Percentiles rank a stretch among this genome's conserved stretches.
phyloP scores from a whole-genome alignment of 2,888 invertebrate species.

The Cryptocheilus praepositus region DNA sequence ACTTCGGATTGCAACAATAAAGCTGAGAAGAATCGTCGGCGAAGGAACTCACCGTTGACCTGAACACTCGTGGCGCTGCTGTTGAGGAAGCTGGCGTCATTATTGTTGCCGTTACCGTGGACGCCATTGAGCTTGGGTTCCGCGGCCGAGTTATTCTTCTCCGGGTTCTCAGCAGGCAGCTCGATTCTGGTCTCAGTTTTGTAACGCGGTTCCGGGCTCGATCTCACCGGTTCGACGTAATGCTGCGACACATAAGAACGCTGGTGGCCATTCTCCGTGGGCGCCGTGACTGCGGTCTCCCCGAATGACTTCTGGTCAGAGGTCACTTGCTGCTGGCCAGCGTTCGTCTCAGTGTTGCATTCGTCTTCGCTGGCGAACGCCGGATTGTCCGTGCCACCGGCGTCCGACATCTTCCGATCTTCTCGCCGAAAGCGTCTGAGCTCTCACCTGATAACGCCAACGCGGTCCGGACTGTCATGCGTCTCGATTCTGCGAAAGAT shows the following conservation, averaged over 20 bases:
- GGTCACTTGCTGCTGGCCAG: slow-evolving; percentile 42
- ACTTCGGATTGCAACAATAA: no score
- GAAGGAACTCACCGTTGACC: slow-evolving; percentile 48
- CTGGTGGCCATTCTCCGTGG: slow-evolving; percentile 64
- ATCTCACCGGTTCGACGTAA: slow-evolving; percentile 64
- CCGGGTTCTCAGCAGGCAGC: slow-evolving; percentile 63
- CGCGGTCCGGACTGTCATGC: slow-evolving; percentile 61
- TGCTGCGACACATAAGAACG: slow-evolving; percentile 67
- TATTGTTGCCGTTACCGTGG: slow-evolving; percentile 70
- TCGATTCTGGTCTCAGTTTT: slow-evolving; percentile 70
- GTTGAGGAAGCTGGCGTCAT: slow-evolving; percentile 72
- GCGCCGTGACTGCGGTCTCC: slow-evolving; percentile 39
- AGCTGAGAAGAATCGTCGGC: no score
- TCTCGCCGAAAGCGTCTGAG: slow-evolving; percentile 47
- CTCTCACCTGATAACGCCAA: slow-evolving; percentile 50
- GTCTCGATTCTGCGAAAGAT: slow-evolving; percentile 56
- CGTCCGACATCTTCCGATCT: slow-evolving; percentile 61
- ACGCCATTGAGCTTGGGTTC: slow-evolving; percentile 67
- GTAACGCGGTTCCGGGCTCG: slow-evolving; percentile 62
- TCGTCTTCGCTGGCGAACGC: slow-evolving; percentile 70
- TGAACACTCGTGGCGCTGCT: slow-evolving; percentile 68
- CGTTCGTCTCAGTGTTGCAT: slow-evolving; percentile 32
- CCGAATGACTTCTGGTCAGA: slow-evolving; percentile 53
- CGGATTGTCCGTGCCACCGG: slow-evolving; percentile 70
- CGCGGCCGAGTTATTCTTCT: slow-evolving; percentile 51